Evolutionary conservation across 2,888 invertebrate genomes (phyloP).

Genomic region (Apodemia zela): DNA sequence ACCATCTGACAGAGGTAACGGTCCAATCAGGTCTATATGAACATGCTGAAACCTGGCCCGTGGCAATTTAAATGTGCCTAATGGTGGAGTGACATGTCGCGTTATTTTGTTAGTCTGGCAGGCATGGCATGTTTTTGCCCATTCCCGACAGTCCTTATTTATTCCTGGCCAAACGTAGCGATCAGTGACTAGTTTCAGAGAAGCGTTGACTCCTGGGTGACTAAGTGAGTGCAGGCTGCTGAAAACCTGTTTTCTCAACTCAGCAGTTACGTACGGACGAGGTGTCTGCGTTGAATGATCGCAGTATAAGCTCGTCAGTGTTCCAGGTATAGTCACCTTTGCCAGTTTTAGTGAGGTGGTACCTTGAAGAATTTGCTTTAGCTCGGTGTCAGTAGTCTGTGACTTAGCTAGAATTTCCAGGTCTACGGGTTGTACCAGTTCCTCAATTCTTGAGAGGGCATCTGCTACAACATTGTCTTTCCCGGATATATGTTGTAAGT

Average conservation of each 20-base stretch:
- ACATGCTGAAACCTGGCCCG: slow-evolving; percentile 33
- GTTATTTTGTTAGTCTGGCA: slow-evolving; percentile 47
- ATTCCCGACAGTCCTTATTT: slow-evolving; percentile 40
- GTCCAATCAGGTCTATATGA: slow-evolving; percentile 58
- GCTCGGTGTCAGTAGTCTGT: slow-evolving; percentile 24
- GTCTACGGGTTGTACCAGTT: slow-evolving; percentile 24
- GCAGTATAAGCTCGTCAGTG: slow-evolving; percentile 27
- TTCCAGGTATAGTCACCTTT: slow-evolving; percentile 22
- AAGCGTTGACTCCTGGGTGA: slow-evolving; percentile 29
- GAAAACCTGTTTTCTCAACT: slow-evolving; percentile 30
- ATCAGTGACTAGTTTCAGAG: slow-evolving; percentile 35
- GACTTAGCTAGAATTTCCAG: slow-evolving; percentile 20
- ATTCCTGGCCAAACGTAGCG: slow-evolving; percentile 51
- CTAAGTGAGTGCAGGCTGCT: slow-evolving; percentile 32
- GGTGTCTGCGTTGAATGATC: slow-evolving; percentile 27
- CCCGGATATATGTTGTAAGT: slow-evolving; percentile 25
- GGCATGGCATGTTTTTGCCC: slow-evolving; percentile 39
- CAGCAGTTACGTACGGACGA: slow-evolving; percentile 30
- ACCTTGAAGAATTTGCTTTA: slow-evolving; percentile 14
- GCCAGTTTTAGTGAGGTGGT: slow-evolving; percentile 22
- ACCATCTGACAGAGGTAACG: slow-evolving; percentile 41
- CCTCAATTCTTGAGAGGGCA: slow-evolving; percentile 32
- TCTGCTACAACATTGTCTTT: slow-evolving; percentile 30
- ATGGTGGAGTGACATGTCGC: slow-evolving; percentile 35
- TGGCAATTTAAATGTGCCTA: slow-evolving; percentile 36